Evolutionary conservation across 2,888 invertebrate species (phyloP), one percentile per base, ranked within the genome.

Genomic region (Eristalinus aeneus): DNA sequence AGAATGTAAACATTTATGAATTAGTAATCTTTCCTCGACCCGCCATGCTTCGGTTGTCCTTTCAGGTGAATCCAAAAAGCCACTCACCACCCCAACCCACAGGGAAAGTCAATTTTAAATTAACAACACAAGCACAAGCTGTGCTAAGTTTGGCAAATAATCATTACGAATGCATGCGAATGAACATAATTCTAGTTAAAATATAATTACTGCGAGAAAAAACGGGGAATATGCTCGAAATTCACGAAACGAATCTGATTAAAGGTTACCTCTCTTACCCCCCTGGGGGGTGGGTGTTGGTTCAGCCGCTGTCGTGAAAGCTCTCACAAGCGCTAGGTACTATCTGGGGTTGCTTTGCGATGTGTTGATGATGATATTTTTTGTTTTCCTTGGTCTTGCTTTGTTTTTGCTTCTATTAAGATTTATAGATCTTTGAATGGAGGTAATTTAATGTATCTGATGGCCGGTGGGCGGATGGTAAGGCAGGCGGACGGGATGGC

Each of bases 351-450:
- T 63, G 65, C 72, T 78, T 36, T 64, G 64, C 34, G 56, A 58
- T 65, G 34, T 58, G 22, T 56, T 27, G 23, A 56, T 56, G 22
- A 12, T 56, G 23, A 56, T 56, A 23, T 12, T 56, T 56, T 23
- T 27, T 2, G 22, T 2, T 23, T 11, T 10, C 9, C 11, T 5
- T 56, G 9, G 8, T 56, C 10, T 23, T 36, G 10, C 23, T 75
- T 2, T 63, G 22, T 23, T 54, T 46, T 54, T 46, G 71, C 56
- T 72, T 46, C 65, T 53, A 46, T 65, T 78, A 78, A 72, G 78
- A 78, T 78, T 78, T 71, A 78, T 78, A 72, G 78, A 78, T 78
- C 78, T 72, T 65, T 71, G 78, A 72, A 78, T 71, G 46, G n/a
- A 65, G 65, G 71, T 60, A 78, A 78, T 78, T 78, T 56, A 65